Evolutionary conservation across 2,113 vertebrate species (phyloP), one percentile per base, ranked within the genome.

Genomic region (Ariopsis seemanni): DNA sequence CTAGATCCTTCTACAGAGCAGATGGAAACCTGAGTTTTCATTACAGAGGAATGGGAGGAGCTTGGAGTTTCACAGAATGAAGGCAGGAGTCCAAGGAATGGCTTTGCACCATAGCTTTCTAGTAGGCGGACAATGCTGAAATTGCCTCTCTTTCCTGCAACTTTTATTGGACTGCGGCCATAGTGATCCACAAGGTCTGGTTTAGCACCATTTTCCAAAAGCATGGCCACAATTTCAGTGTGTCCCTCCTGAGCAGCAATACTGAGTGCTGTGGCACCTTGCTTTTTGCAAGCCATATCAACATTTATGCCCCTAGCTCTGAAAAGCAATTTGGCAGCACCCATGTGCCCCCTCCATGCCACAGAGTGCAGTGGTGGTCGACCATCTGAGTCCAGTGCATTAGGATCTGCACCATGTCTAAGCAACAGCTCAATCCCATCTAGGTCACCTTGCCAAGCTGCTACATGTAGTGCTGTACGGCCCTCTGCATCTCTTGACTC

Each of bases 181-280:
- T 95, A 95, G 75, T 92, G 91, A 89, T 97, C 96, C 1, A 94
- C 82, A 20, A 95, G 92, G 67, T 95, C 86, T 1, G 96, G 94
- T 88, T 95, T 89, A 5, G 96, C 95, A 0, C 96, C 94, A 63
- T 91, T 93, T 62, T 95, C 93, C 50, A 97, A 91, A 58, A 96
- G 94, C 60, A 95, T 91, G 74, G 86, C 90, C 15, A 95, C 95
- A 30, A 96, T 91, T 52, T 94, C 94, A 1, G 86, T 7, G 11
- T 96, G 94, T 27, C 96, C 96, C 81, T 94, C 95, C 86, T 97
- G 96, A 2, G 96, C 92, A 0, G 96, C 94, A 0, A 97, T 95
- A 88, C 95, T 94, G 60, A 97, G 91, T 1, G 95, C 93, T 0
- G 96, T 97, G 79, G 96, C 96, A 8, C 95, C 93, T 82, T 97